Evolutionary conservation across 2,888 invertebrate species (phyloP).

Genomic region (Nebria brevicollis): DNA sequence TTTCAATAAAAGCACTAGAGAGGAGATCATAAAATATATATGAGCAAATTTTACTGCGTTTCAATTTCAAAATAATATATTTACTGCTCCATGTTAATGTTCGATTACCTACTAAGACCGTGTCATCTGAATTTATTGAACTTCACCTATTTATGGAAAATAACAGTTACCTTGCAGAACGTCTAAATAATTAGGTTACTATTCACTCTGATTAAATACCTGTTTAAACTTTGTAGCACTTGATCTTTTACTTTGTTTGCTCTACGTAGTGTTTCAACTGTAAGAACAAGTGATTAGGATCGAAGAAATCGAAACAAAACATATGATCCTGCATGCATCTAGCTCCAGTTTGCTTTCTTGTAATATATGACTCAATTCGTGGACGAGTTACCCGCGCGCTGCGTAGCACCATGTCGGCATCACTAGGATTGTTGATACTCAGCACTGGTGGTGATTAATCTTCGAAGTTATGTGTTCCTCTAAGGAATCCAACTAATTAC

Average conservation of each 20-base stretch:
- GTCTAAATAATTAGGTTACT: not conserved
- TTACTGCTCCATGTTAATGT: too few relatives aligned
- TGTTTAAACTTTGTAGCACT: not conserved
- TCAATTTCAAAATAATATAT: too few relatives aligned
- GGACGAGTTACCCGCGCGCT: constrained; percentile 10
- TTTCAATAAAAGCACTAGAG: too few relatives aligned
- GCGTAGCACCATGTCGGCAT: not conserved
- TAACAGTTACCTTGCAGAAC: too few relatives aligned
- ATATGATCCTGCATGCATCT: not conserved
- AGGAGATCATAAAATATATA: too few relatives aligned
- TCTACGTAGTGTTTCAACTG: not conserved
- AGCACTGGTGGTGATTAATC: constrained; percentile 36
- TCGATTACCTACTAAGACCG: too few relatives aligned
- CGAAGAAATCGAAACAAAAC: constrained; percentile 18
- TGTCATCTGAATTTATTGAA: too few relatives aligned
- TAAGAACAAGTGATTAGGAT: not conserved
- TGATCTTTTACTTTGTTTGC: not conserved
- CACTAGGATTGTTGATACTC: constrained; percentile 35
- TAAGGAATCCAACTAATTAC: constrained; percentile 47
- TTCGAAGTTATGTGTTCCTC: constrained; percentile 44
- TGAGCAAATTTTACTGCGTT: too few relatives aligned
- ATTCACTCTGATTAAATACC: not conserved
- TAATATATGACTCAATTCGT: constrained; percentile 45
- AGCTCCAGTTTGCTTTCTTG: constrained; percentile 6
- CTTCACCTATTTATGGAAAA: too few relatives aligned